Conservation (phyloP, 2,797 vertebrate species). For the Eptatretus atami region DNA sequence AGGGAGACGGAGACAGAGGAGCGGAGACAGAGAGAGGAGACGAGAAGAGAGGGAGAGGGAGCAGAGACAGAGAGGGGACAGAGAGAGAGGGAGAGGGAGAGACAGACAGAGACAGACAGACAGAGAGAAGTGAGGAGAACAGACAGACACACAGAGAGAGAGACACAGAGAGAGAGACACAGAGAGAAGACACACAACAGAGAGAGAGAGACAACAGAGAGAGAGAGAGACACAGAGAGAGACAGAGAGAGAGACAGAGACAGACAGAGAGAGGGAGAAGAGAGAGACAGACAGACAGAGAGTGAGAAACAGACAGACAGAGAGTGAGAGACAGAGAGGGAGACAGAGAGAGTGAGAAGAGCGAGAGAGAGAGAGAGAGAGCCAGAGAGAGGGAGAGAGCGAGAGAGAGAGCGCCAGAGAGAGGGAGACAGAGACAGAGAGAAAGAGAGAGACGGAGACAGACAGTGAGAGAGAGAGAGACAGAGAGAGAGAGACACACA, state of each 20-base stretch:
- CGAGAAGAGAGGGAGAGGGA: background rate
- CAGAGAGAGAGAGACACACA: background rate
- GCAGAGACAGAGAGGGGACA: background rate
- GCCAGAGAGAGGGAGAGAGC: too few relatives aligned
- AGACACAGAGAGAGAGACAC: background rate
- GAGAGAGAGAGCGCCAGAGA: constrained; percentile 18
- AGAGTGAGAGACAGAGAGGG: too few relatives aligned
- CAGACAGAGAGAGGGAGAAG: constrained; percentile 68
- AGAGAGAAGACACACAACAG: too few relatives aligned
- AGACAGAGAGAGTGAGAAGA: too few relatives aligned
- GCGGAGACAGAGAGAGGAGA: too few relatives aligned
- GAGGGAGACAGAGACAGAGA: background rate
- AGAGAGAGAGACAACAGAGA: background rate
- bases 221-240: background rate
- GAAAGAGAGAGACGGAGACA: background rate
- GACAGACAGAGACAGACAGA: background rate
- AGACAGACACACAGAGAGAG: background rate
- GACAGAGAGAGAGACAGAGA: background rate
- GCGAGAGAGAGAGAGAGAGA: too few relatives aligned
- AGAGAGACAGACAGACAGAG: constrained; percentile 93
- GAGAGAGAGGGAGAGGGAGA: background rate
- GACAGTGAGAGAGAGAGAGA: background rate
- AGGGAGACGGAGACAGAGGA: too few relatives aligned
- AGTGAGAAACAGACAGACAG: too few relatives aligned
- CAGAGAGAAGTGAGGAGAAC: background rate